These are phyloP conservation scores for Passer domesticus DNA, from an alignment of 2,113 vertebrate genomes.

Conservation along the genomic window DNA sequence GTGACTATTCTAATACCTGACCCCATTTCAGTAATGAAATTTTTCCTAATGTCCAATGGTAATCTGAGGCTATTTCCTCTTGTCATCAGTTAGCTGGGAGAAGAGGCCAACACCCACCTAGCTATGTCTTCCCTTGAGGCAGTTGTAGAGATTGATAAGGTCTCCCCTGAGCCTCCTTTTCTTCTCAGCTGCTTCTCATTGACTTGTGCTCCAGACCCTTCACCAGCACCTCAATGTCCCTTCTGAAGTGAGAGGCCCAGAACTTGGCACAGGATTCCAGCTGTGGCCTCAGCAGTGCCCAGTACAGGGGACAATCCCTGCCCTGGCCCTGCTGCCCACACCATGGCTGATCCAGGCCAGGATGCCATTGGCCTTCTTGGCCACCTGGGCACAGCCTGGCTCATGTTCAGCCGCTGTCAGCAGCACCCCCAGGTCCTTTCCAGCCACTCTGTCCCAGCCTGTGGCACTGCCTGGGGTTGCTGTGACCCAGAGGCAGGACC, in stretches of 20 bases:
- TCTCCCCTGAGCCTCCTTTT: not conserved
- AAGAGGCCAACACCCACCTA: not conserved
- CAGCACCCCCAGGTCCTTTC: not conserved
- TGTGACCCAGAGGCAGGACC: not conserved
- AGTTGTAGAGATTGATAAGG: not conserved
- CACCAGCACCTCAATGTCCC: not conserved
- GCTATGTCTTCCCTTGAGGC: not conserved
- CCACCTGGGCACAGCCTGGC: not conserved
- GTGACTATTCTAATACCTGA: not conserved
- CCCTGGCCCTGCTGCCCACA: not conserved
- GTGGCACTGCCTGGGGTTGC: fast-evolving
- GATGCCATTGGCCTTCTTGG: not conserved
- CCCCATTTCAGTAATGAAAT: too few relatives aligned
- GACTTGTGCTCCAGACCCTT: not conserved
- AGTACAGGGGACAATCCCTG: not conserved
- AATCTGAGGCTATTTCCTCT: not conserved
- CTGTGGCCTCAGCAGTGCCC: not conserved
- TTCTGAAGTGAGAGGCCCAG: not conserved
- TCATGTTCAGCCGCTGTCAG: not conserved
- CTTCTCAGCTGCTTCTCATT: not conserved
- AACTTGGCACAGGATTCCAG: fast-evolving
- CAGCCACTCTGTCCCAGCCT: not conserved
- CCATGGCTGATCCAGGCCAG: not conserved
- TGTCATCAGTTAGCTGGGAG: not conserved
- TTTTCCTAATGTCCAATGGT: not conserved